phyloP scores from a whole-genome alignment of 2,113 vertebrate genomes.

The human region GRCh38 chr3:178446001-178446500 shows the following conservation, averaged over 20 bases:
- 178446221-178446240: slow-evolving; percentile 24
- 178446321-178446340: not conserved
- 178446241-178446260: not conserved
- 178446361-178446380: not conserved
- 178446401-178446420: slow-evolving; percentile 41
- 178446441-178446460: not conserved
- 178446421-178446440: slow-evolving; percentile 42
- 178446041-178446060: slow-evolving; percentile 60
- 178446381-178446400: not conserved
- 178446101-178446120: slow-evolving; percentile 39
- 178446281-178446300: not conserved
- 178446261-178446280: slow-evolving; percentile 12
- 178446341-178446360: slow-evolving; percentile 3
- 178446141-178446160: not conserved
- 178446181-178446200: slow-evolving; percentile 21
- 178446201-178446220: not conserved
- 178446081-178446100: slow-evolving; percentile 15
- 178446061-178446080: slow-evolving; percentile 42
- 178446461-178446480: not conserved
- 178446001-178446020: slow-evolving; percentile 70
- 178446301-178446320: not conserved
- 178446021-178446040: slow-evolving; percentile 60
- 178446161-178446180: not conserved
- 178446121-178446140: slow-evolving; percentile 8
- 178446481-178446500: slow-evolving; percentile 4